phyloP scores from a whole-genome alignment of 2,797 vertebrate genomes.

The Scolopax rusticola region DNA sequence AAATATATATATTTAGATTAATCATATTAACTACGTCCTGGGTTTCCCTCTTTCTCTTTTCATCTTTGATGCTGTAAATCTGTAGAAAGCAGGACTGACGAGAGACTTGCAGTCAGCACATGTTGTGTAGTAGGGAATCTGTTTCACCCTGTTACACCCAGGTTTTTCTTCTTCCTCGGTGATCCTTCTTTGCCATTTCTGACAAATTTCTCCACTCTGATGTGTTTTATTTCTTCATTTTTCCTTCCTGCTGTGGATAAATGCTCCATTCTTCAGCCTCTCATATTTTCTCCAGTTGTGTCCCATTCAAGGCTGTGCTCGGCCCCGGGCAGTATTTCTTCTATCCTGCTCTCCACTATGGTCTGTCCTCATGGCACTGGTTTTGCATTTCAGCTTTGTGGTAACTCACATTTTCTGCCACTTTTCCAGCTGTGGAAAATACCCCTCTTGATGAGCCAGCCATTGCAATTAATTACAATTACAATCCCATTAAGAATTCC shows the following conservation, averaged over 20 bases:
- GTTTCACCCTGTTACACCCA: background rate
- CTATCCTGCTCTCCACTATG: background rate
- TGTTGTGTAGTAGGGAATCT: background rate
- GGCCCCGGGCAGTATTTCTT: background rate
- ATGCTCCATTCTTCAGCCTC: background rate
- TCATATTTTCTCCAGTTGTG: background rate
- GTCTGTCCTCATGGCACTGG: background rate
- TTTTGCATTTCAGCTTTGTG: accelerated
- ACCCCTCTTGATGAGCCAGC: background rate
- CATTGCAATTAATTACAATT: background rate
- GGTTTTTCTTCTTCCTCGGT: background rate
- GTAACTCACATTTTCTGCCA: accelerated
- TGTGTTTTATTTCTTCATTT: constrained; percentile 25
- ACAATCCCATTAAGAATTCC: background rate
- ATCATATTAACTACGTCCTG: background rate
- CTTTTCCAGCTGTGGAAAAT: constrained; percentile 1
- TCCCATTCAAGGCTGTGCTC: background rate
- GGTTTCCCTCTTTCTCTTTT: background rate
- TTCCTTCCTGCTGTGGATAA: background rate
- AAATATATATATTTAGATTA: background rate
- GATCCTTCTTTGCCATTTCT: constrained; percentile 42
- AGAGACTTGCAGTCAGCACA: background rate
- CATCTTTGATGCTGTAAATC: background rate
- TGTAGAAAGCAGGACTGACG: background rate
- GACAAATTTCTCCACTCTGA: background rate